phyloP scores from a whole-genome alignment of 2,888 invertebrate genomes.

The Sarcophaga rosellei region DNA sequence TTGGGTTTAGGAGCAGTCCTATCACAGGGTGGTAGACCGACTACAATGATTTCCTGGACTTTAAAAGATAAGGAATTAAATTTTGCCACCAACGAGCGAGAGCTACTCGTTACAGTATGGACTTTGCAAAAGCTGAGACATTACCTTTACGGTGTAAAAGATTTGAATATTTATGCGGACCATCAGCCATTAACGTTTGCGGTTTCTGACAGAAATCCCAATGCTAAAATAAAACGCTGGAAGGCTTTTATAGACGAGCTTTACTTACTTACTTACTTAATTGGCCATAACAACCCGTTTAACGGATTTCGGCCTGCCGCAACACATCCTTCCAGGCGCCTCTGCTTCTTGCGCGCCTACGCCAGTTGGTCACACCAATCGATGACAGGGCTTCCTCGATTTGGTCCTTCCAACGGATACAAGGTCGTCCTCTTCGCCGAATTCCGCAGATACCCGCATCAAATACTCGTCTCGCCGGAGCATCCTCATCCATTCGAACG shows the following conservation, averaged over 20 bases:
- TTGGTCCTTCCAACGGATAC: no score
- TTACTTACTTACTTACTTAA: no score
- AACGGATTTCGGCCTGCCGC: no score
- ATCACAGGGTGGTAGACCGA: constrained; percentile 39
- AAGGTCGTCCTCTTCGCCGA: no score
- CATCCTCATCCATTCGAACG: no score
- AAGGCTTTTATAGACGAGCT: constrained; percentile 45
- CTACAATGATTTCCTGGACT: constrained; percentile 37
- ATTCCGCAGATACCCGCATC: no score
- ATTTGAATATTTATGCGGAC: constrained; percentile 66
- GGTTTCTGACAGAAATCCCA: constrained; percentile 67
- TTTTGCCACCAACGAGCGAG: constrained; percentile 66
- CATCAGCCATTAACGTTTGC: constrained; percentile 68
- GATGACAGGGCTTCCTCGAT: no score
- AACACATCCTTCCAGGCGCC: no score
- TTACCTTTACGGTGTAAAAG: constrained; percentile 75
- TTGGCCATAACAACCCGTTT: no score
- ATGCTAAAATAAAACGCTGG: constrained; percentile 45
- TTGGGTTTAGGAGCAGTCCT: constrained; percentile 49
- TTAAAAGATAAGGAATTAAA: constrained; percentile 31
- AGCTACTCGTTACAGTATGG: constrained; percentile 77
- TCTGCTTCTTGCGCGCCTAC: no score
- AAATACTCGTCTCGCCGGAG: no score
- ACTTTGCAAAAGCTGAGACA: constrained; percentile 75
- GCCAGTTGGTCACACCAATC: no score